Evolutionary conservation across 2,888 invertebrate species (phyloP).

Genomic region (Amblyteles armatorius): DNA sequence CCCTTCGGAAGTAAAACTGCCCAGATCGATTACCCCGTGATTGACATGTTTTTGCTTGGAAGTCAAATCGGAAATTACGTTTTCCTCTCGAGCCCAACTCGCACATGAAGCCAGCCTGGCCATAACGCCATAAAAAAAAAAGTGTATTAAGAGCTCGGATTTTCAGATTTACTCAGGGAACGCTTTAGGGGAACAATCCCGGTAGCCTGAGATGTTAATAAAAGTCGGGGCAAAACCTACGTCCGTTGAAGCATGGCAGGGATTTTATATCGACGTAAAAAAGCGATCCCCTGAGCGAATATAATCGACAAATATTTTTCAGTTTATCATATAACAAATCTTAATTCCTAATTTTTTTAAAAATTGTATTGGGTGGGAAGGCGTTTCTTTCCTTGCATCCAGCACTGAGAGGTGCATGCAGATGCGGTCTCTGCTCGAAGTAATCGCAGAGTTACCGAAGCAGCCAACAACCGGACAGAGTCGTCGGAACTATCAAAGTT

Average conservation of each 20-base stretch:
- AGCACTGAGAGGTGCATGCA: too few relatives aligned
- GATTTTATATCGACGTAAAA: neutral
- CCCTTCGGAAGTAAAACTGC: neutral
- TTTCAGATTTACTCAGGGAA: neutral
- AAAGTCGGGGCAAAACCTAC: neutral
- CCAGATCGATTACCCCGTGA: neutral
- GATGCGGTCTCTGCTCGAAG: neutral
- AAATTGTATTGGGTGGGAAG: too few relatives aligned
- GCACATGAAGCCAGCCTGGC: neutral
- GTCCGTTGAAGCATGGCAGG: neutral
- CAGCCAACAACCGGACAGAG: neutral
- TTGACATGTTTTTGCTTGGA: neutral
- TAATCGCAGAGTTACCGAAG: neutral
- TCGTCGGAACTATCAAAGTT: neutral
- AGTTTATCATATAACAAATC: too few relatives aligned
- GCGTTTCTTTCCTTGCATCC: too few relatives aligned
- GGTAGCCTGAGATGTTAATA: neutral
- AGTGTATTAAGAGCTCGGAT: neutral
- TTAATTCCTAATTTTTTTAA: too few relatives aligned
- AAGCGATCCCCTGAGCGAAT: neutral
- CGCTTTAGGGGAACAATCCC: neutral
- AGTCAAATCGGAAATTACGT: constrained; percentile 4
- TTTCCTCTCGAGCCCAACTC: neutral
- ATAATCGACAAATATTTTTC: too few relatives aligned
- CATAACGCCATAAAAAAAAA: neutral